Base-by-base conservation (phyloP, 2,113 vertebrate species). In the Patagioenas fasciata region DNA sequence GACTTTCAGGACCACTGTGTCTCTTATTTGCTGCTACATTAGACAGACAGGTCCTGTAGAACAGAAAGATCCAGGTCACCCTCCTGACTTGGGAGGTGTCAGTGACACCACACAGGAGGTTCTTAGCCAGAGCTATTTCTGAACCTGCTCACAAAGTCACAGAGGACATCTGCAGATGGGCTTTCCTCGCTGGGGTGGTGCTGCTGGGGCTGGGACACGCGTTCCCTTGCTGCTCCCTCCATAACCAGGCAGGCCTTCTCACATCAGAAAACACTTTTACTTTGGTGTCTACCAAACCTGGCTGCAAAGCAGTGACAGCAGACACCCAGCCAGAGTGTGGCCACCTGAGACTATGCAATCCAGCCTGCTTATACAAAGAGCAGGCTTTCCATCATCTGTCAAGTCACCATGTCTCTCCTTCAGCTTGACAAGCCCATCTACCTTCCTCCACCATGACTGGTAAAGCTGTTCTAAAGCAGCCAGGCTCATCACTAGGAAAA, bases 61-160 rank as follows among this genome's bases (percentile, higher is more conserved):
- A 93, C 69, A 71, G 89, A 89, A 60, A 91, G 73, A 92, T 87
- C 91, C 77, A 95, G 89, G 80, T 84, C 83, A 91, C 15, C 53
- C 78, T 87, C 73, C 53, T 89, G 80, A 72, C 19, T 14, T 0
- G 0, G 51, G 88, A 93, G 83, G 93, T 84, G 92, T 91, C 86
- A 88, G 64, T 80, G 89, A 96, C 77, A 81, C 66, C 1, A 2
- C 65, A 47, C 80, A 86, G 69, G 44, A 93, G 86, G 73, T n/a
- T 91, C 77, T 71, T 54, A 64, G 69, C 77, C 89, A 95, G 66
- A 0, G 77, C 95, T 94, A 81, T 96, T 97, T 93, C 69, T 71
- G 8, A 93, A 73, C 6, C 51, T 2, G 15, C 69, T 84, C 80
- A 84, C 85, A 93, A 89, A 81, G 96, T 93, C 94, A 95, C 80